Evolutionary conservation across 2,888 invertebrate species (phyloP), one percentile per base, ranked within the genome.

Genomic region (Leptopilina syphax): DNA sequence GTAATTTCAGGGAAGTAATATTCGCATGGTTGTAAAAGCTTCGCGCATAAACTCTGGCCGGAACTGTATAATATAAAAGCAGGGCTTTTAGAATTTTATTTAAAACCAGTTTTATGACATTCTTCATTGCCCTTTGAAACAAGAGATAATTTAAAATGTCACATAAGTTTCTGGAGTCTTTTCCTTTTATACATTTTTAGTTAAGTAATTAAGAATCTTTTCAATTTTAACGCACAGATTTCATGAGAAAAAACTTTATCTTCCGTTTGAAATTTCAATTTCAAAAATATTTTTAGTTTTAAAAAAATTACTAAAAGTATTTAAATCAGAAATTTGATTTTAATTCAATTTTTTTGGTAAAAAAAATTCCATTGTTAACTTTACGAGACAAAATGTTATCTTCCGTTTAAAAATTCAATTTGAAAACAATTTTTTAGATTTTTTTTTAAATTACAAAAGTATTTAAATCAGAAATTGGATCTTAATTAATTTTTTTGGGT

Each of bases 61-160:
- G 63, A 63, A 63, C 63, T 63, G 24, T 60, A 63, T 18, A 18
- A 63, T 63, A 63, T 63, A 3, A 24, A 63, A 63, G n/a, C 24
- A 24, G 63, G 63, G 63, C 24, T 24, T 18, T 63, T 24, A 63
- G 63, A 63, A 63, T 63, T 63, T 63, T 63, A 63, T 63, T 18
- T 63, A 63, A 63, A 63, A 63, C 63, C 63, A 18, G 63, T 63
- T 63, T 63, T 9, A 63, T 63, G 63, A 63, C 63, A 63, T 63
- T 63, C 24, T 63, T 63, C 24, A 63, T 63, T 63, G 63, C 24
- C 63, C 63, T 63, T 63, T 24, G 24, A 63, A 63, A 63, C 63
- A 63, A 24, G 60, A 60, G 60, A n/a, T 60, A 60, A 63, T 63
- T 63, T 63, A 63, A 63, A 63, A 18, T 63, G 24, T 24, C n/a